Conservation (phyloP, 2,113 vertebrate genomes). For the Romanogobio albipinnatus region DNA sequence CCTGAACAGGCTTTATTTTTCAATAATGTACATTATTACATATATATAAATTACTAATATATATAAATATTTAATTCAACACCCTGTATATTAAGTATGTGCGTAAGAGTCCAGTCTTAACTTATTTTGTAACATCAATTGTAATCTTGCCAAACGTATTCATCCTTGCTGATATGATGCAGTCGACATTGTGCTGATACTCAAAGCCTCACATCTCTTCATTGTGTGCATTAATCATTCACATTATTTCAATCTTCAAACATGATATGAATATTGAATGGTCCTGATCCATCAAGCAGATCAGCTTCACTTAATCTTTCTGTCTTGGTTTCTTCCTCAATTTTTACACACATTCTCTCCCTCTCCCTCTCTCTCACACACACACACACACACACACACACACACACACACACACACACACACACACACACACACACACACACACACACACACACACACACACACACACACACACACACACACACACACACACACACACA, state of each 20-base stretch:
- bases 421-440: neutral
- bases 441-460: neutral
- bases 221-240: conserved; percentile 44
- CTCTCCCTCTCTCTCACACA: neutral
- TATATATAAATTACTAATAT: too few relatives aligned
- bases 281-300: conserved; percentile 25
- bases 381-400: neutral
- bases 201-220: conserved; percentile 28
- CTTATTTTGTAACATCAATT: neutral
- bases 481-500: neutral
- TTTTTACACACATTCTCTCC: neutral
- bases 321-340: conserved; percentile 5
- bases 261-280: conserved; percentile 37
- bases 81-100: conserved; percentile 10
- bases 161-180: conserved; percentile 23
- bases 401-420: neutral
- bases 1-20: neutral
- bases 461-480: neutral
- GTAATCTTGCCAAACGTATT: conserved; percentile 13
- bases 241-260: conserved; percentile 42
- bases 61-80: conserved; percentile 20
- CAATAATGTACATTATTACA: neutral
- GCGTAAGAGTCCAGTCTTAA: neutral
- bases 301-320: conserved; percentile 35
- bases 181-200: conserved; percentile 20